These are phyloP conservation scores for Periophthalmus magnuspinnatus DNA, from an alignment of 2,797 vertebrate genomes.

Conservation along the genomic window DNA sequence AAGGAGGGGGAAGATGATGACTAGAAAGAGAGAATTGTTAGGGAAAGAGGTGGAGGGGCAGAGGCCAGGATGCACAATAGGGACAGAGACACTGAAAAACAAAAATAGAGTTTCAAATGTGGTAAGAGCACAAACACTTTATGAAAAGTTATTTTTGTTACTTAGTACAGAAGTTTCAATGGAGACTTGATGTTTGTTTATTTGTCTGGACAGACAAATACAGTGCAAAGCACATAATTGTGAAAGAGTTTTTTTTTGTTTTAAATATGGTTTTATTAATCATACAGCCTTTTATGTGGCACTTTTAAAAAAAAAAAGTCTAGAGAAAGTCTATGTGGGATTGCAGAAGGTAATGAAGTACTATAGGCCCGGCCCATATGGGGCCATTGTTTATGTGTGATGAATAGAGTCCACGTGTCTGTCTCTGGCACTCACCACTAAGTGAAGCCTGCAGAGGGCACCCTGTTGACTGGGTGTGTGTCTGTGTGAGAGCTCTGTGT, in stretches of 20 bases:
- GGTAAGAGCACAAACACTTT: background rate
- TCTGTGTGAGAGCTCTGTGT: constrained; percentile 44
- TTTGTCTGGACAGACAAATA: background rate
- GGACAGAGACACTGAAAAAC: background rate
- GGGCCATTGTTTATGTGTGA: constrained; percentile 78
- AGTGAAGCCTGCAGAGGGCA: constrained; percentile 69
- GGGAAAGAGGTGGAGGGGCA: constrained; percentile 14
- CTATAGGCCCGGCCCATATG: constrained; percentile 66
- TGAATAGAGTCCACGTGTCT: constrained; percentile 74
- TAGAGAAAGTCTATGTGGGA: constrained; percentile 25
- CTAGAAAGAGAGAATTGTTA: constrained; percentile 19
- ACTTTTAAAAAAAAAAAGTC: constrained; percentile 9
- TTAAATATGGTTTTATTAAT: background rate
- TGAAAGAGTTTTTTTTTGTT: background rate
- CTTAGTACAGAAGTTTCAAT: background rate
- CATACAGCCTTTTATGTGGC: constrained; percentile 18
- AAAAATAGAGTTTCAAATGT: background rate
- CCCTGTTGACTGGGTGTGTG: constrained; percentile 71
- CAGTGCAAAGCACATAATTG: background rate
- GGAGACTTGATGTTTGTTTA: background rate
- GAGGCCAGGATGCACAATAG: constrained; percentile 22
- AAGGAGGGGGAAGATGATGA: constrained; percentile 32
- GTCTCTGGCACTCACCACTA: constrained; percentile 69
- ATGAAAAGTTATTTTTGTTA: background rate
- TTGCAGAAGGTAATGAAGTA: constrained; percentile 56